These are phyloP conservation scores for Girardinichthys multiradiatus DNA, from an alignment of 2,113 vertebrate genomes.

Conservation along the genomic window DNA sequence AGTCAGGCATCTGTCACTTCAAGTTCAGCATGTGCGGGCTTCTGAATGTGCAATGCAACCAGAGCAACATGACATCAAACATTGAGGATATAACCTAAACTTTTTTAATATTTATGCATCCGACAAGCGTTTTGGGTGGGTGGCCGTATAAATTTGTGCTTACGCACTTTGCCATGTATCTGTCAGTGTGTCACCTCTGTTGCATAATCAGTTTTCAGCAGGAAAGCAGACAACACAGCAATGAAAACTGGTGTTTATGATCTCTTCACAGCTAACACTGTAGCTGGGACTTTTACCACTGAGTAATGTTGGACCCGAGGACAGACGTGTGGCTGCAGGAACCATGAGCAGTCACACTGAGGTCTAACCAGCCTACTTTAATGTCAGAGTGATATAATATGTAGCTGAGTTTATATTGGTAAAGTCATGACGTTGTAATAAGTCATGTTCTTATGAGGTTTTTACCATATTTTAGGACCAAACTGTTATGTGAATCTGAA, in stretches of 20 bases:
- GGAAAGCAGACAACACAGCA: slow-evolving; percentile 21
- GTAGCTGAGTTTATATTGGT: too few species aligned
- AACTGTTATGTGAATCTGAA: too few species aligned
- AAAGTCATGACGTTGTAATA: too few species aligned
- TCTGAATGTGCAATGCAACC: not conserved
- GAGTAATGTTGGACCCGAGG: slow-evolving; percentile 52
- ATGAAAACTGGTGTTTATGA: slow-evolving; percentile 21
- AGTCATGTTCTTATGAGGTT: too few species aligned
- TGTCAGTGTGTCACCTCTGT: slow-evolving; percentile 19
- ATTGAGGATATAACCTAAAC: not conserved
- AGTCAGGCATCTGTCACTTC: slow-evolving; percentile 15
- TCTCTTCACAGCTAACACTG: slow-evolving; percentile 22
- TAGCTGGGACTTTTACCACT: not conserved
- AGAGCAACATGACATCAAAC: slow-evolving; percentile 2
- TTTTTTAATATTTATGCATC: not conserved
- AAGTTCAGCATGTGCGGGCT: not conserved
- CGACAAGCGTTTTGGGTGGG: not conserved
- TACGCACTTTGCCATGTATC: slow-evolving; percentile 4
- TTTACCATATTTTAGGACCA: too few species aligned
- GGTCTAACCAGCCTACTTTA: slow-evolving; percentile 41
- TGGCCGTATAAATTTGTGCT: slow-evolving; percentile 2
- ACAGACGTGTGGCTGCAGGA: slow-evolving; percentile 56
- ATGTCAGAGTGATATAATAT: slow-evolving; percentile 32
- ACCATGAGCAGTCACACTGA: slow-evolving; percentile 49
- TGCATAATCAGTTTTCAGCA: slow-evolving; percentile 9